Conservation (phyloP, 1,140 invertebrate genomes). For the Diachasmimorpha longicaudata region DNA sequence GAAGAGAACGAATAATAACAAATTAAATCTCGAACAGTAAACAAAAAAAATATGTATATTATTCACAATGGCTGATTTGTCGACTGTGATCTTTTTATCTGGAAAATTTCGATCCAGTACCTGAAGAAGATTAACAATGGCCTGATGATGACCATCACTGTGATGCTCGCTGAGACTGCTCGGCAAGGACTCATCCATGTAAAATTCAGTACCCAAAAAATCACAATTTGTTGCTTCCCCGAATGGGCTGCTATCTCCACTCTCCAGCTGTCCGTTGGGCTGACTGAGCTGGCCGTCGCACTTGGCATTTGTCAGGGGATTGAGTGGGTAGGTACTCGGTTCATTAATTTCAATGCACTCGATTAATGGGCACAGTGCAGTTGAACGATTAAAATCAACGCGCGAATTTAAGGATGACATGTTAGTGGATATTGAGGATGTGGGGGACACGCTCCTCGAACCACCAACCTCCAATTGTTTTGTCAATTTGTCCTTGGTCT, state of each 20-base stretch:
- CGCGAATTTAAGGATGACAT: conserved; percentile 52
- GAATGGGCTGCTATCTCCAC: conserved; percentile 51
- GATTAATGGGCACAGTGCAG: conserved; percentile 51
- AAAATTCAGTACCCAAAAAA: conserved; percentile 82
- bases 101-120: conserved; percentile 52
- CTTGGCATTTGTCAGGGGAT: conserved; percentile 26
- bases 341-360: conserved; percentile 50
- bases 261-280: conserved; percentile 39
- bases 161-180: conserved; percentile 69
- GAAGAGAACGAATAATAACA: too few relatives aligned
- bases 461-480: conserved; percentile 62
- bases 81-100: conserved; percentile 35
- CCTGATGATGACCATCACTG: conserved; percentile 70
- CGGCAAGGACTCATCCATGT: conserved; percentile 83
- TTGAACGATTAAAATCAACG: conserved; percentile 46
- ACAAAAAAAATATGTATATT: not conserved
- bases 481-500: conserved; percentile 46
- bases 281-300: conserved; percentile 53
- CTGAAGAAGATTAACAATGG: conserved; percentile 71
- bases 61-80: not conserved
- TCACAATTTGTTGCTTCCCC: conserved; percentile 61
- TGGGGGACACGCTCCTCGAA: conserved; percentile 54
- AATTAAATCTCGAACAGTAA: too few relatives aligned
- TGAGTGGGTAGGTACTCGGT: not conserved
- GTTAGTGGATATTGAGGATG: conserved; percentile 55